These are phyloP conservation scores for Limulus polyphemus DNA, from an alignment of 2,888 invertebrate genomes.

Conservation along the genomic window DNA sequence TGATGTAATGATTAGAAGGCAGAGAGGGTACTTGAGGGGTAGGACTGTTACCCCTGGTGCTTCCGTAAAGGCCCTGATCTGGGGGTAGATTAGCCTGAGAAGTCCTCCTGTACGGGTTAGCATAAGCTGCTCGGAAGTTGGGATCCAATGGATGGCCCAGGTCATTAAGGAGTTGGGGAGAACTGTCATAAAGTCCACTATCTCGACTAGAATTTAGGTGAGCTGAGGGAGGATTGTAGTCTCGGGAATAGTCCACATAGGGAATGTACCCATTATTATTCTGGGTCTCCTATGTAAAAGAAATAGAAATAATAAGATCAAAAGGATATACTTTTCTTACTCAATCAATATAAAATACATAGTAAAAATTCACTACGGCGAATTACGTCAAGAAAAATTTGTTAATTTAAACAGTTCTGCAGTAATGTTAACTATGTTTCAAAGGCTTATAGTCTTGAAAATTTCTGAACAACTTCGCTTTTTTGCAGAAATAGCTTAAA, in stretches of 20 bases:
- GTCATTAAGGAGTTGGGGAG: constrained; percentile 24
- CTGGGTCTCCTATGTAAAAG: constrained; percentile 34
- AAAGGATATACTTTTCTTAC: no score
- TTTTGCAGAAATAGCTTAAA: no score
- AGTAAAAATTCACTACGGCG: no score
- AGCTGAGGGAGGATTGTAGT: constrained; percentile 63
- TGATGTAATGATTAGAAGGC: no score
- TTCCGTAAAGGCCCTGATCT: constrained; percentile 16
- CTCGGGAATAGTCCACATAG: constrained; percentile 74
- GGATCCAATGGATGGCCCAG: constrained; percentile 50
- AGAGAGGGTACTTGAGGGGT: constrained; percentile 10
- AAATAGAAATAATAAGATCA: neutral
- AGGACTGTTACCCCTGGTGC: constrained; percentile 16
- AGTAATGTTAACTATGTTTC: no score
- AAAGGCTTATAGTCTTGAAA: no score
- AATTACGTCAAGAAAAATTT: no score
- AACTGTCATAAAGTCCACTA: neutral
- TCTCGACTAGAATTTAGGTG: constrained; percentile 16
- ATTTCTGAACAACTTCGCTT: no score
- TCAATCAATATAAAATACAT: no score
- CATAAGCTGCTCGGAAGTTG: constrained; percentile 71
- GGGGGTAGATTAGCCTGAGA: constrained; percentile 41
- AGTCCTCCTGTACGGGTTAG: constrained; percentile 67
- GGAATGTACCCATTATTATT: constrained; percentile 75
- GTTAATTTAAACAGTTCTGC: no score